Percentiles rank a stretch among this genome's conserved stretches.
Conservation (phyloP, 1,140 invertebrate species). For the Drosophila ogumai region DNA sequence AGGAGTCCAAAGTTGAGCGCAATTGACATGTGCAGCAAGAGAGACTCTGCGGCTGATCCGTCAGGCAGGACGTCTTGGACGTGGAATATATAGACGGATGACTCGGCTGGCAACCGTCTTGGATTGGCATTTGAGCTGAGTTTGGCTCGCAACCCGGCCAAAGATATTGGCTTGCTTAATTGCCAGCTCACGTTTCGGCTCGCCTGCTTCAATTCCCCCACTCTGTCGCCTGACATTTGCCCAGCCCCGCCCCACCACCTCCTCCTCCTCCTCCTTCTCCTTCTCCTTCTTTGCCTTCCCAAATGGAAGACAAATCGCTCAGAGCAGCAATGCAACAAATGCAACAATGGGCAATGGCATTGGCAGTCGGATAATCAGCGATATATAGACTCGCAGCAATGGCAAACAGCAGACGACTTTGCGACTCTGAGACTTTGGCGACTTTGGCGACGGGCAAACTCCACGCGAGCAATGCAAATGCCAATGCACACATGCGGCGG, state of each 20-base stretch:
- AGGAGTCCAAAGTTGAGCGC: constrained; percentile 35
- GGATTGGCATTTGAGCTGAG: constrained; percentile 36
- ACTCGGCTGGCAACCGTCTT: constrained; percentile 27
- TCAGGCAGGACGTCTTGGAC: constrained; percentile 27
- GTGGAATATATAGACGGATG: constrained; percentile 15
- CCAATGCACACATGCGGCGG: constrained; percentile 57
- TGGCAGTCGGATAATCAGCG: constrained; percentile 74
- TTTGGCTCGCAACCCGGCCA: constrained; percentile 34
- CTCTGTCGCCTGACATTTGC: constrained; percentile 62
- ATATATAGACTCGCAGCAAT: constrained; percentile 27
- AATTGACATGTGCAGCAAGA: constrained; percentile 35
- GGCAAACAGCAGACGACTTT: constrained; percentile 37
- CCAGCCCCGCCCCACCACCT: constrained; percentile 8
- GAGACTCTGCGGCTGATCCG: constrained; percentile 25
- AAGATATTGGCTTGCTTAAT: constrained; percentile 64
- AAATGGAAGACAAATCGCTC: constrained; percentile 77
- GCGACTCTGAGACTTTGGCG: constrained; percentile 26
- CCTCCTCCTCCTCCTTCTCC: neutral
- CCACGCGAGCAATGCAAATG: constrained; percentile 78
- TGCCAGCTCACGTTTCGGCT: constrained; percentile 80
- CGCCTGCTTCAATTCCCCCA: constrained; percentile 66
- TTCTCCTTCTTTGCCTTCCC: constrained; percentile 22
- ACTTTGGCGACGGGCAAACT: constrained; percentile 58
- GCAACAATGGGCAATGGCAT: constrained; percentile 70
- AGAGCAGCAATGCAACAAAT: constrained; percentile 30